Conservation (phyloP, 2,888 invertebrate species). For the Rhimphoctona megacephalus region DNA sequence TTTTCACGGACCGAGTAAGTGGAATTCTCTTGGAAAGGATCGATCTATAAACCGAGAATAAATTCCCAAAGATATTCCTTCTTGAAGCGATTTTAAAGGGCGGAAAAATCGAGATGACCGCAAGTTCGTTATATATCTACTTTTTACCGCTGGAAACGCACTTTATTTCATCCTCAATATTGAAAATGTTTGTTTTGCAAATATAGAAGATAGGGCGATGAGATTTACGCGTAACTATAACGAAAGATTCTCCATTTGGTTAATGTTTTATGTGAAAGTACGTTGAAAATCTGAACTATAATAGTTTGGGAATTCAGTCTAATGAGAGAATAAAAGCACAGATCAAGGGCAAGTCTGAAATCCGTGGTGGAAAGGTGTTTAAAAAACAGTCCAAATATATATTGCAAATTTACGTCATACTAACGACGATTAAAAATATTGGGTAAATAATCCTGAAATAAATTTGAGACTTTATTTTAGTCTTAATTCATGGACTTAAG, state of each 20-base stretch:
- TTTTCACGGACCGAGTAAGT: conserved; percentile 52
- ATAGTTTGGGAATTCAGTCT: neutral
- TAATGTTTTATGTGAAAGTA: neutral
- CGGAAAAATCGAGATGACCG: conserved; percentile 28
- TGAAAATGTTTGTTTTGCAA: neutral
- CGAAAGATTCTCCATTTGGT: too few relatives aligned
- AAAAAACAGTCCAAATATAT: neutral
- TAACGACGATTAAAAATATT: neutral
- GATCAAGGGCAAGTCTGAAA: neutral
- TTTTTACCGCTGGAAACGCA: neutral
- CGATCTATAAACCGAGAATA: conserved; percentile 29
- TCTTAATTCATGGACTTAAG: neutral
- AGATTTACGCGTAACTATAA: neutral
- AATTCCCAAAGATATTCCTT: conserved; percentile 35
- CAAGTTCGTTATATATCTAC: neutral
- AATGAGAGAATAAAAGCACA: neutral
- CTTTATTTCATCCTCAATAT: conserved; percentile 9
- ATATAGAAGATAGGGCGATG: too few relatives aligned
- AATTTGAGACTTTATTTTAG: neutral
- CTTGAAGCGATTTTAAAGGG: conserved; percentile 26
- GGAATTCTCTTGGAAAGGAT: conserved; percentile 56
- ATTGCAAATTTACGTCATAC: neutral
- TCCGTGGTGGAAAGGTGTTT: neutral
- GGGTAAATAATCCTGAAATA: neutral
- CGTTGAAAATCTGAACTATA: neutral